Evolutionary conservation across 2,113 vertebrate genomes (phyloP).

Genomic region (Synodontis membranacea): DNA sequence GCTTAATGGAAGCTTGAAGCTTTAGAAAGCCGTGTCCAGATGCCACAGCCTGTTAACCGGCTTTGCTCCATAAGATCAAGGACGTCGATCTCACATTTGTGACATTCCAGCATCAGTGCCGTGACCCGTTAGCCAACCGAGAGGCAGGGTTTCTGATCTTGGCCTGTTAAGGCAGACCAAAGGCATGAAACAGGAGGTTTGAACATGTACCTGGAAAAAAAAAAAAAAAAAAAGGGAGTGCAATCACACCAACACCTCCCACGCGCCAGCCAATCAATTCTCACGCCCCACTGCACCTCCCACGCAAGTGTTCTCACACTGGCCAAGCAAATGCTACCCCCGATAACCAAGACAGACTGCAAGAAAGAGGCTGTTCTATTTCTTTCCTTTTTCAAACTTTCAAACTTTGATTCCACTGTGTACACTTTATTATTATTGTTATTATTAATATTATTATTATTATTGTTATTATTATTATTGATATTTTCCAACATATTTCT

Average conservation of each 20-base stretch:
- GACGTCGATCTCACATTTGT: neutral
- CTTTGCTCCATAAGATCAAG: neutral
- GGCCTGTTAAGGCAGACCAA: neutral
- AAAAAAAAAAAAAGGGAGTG: constrained; percentile 41
- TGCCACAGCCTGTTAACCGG: neutral
- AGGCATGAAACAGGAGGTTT: constrained; percentile 38
- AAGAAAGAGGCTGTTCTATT: constrained; percentile 38
- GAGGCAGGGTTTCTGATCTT: constrained; percentile 10
- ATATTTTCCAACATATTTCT: no score
- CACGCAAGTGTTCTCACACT: constrained; percentile 50
- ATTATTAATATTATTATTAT: neutral
- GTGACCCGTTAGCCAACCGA: neutral
- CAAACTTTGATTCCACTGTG: neutral
- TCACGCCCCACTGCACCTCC: constrained; percentile 52
- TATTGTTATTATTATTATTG: neutral
- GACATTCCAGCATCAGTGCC: neutral
- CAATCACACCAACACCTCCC: constrained; percentile 57
- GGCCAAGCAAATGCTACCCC: constrained; percentile 59
- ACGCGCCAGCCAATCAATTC: constrained; percentile 55
- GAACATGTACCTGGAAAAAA: constrained; percentile 41
- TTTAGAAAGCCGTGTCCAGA: neutral
- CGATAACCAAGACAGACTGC: constrained; percentile 50
- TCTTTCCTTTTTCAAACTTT: constrained; percentile 34
- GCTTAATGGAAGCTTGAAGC: neutral
- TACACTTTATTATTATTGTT: neutral